Conservation (phyloP, 1,140 invertebrate genomes). For the Sinella curviseta region DNA sequence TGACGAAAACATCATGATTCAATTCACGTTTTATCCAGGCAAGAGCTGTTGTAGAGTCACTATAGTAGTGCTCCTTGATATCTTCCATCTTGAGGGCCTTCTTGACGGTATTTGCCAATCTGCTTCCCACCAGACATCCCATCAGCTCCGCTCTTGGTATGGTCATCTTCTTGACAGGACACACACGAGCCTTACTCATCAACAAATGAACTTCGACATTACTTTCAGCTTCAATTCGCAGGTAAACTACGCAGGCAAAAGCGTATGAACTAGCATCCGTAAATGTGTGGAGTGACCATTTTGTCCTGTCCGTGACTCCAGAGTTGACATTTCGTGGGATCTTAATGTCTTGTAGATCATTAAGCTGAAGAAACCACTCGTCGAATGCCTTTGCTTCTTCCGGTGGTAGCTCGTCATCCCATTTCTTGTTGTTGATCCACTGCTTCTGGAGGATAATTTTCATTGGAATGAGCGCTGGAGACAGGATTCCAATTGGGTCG, state of each 20-base stretch:
- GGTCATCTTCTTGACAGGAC: conserved; percentile 43
- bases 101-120: conserved; percentile 43
- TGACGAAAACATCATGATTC: conserved; percentile 40
- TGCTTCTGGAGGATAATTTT: conserved; percentile 31
- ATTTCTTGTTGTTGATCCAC: conserved; percentile 26
- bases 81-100: background rate
- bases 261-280: conserved; percentile 51
- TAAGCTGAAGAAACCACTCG: conserved; percentile 46
- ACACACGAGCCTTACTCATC: conserved; percentile 46
- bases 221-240: conserved; percentile 32
- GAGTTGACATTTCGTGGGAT: conserved; percentile 44
- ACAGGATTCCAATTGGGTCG: conserved; percentile 33
- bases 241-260: conserved; percentile 49
- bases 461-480: background rate
- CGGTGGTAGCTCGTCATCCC: conserved; percentile 41
- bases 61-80: conserved; percentile 45
- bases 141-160: conserved; percentile 55
- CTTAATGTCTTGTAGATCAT: conserved; percentile 40
- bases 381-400: conserved; percentile 42
- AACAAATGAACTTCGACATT: conserved; percentile 36
- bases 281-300: conserved; percentile 49
- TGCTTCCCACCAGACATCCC: conserved; percentile 52
- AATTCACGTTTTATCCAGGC: conserved; percentile 48
- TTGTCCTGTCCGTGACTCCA: background rate
- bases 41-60: conserved; percentile 51